Conservation (phyloP, 2,888 invertebrate genomes). For the Pollenia labialis region DNA sequence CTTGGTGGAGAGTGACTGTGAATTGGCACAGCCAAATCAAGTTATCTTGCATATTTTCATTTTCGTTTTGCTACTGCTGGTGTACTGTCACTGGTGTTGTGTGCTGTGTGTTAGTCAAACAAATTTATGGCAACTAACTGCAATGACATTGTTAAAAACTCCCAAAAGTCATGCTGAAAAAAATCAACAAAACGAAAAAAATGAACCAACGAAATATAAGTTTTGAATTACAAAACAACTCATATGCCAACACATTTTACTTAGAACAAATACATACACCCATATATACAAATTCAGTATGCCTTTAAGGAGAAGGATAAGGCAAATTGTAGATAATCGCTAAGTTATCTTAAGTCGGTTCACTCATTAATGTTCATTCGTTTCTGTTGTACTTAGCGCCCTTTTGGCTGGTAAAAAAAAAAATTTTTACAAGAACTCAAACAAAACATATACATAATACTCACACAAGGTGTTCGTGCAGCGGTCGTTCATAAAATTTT, state of each 20-base stretch:
- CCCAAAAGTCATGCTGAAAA: slow-evolving; percentile 70
- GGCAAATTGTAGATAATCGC: not conserved
- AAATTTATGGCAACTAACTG: slow-evolving; percentile 73
- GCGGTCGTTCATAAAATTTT: too few species aligned
- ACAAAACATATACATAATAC: too few species aligned
- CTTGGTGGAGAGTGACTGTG: too few species aligned
- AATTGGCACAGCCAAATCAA: too few species aligned
- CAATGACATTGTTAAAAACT: slow-evolving; percentile 72
- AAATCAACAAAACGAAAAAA: slow-evolving; percentile 6
- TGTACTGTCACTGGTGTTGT: slow-evolving; percentile 24
- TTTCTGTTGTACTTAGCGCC: too few species aligned
- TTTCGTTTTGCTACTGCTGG: not conserved
- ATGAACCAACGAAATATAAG: slow-evolving; percentile 49
- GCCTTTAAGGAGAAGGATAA: not conserved
- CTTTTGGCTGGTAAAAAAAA: too few species aligned
- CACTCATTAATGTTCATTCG: too few species aligned
- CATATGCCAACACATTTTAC: slow-evolving; percentile 57
- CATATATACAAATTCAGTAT: too few species aligned
- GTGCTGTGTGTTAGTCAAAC: slow-evolving; percentile 63
- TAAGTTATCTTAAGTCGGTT: too few species aligned
- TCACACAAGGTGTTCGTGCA: too few species aligned
- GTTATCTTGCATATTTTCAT: not conserved
- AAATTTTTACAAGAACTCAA: too few species aligned
- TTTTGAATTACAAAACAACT: slow-evolving; percentile 63
- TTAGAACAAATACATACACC: not conserved